Conservation (phyloP, 2,113 vertebrate genomes). For the Casuarius casuarius region DNA sequence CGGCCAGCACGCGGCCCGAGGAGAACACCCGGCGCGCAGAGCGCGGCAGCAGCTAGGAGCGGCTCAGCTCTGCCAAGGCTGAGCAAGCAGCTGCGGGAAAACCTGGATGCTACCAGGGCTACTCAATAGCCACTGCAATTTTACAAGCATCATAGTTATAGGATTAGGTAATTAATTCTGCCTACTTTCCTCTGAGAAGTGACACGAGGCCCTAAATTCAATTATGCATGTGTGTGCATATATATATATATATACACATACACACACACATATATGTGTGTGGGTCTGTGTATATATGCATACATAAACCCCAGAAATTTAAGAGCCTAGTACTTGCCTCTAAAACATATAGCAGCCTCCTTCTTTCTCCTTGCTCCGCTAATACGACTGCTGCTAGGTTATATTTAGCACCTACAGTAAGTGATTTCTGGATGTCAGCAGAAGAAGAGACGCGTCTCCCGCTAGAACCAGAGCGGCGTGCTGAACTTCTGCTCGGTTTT, state of each 20-base stretch:
- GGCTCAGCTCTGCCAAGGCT: background rate
- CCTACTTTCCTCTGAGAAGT: background rate
- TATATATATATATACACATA: no score
- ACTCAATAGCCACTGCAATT: background rate
- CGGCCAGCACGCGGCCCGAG: background rate
- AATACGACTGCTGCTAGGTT: background rate
- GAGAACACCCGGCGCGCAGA: background rate
- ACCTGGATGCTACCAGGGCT: background rate
- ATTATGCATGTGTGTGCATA: no score
- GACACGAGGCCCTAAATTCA: no score
- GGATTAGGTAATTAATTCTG: background rate
- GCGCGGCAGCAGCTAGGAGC: background rate
- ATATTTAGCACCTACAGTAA: constrained; percentile 47
- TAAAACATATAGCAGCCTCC: background rate
- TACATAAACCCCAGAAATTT: background rate
- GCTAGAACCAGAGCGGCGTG: background rate
- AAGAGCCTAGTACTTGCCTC: background rate
- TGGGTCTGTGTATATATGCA: background rate
- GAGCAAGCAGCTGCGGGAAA: fast-evolving
- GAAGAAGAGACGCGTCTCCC: background rate
- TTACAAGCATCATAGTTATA: background rate
- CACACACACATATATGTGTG: no score
- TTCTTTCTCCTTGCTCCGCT: constrained; percentile 22
- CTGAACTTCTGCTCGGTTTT: background rate
- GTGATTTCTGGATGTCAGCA: background rate